These are phyloP conservation scores for Erynnis tages DNA, from an alignment of 2,888 invertebrate species.

Conservation along the genomic window DNA sequence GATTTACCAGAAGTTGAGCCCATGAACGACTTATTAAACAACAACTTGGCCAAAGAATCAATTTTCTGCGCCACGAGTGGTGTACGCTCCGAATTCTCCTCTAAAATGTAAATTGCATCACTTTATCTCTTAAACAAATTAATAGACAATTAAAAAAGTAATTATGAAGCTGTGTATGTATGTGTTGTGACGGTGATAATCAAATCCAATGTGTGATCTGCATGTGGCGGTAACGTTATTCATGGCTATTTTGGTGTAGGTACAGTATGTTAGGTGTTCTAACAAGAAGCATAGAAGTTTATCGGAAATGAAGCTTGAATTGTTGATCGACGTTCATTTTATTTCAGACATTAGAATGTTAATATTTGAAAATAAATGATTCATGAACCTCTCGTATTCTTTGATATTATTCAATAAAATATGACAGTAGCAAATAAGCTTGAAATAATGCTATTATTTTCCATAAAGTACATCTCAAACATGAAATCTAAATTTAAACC, in stretches of 20 bases:
- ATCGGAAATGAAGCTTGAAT: too few species aligned
- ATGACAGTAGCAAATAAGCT: too few species aligned
- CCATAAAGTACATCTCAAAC: too few species aligned
- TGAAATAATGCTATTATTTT: too few species aligned
- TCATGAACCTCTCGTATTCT: too few species aligned
- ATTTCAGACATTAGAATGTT: too few species aligned
- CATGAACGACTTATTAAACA: constrained; percentile 84
- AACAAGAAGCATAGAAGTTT: too few species aligned
- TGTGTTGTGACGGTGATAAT: background rate
- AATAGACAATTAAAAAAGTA: constrained; percentile 8
- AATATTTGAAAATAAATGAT: too few species aligned
- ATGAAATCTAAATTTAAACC: too few species aligned
- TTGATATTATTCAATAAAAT: too few species aligned
- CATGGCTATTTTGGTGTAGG: background rate
- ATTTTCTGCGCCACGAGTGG: constrained; percentile 87
- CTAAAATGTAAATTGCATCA: constrained; percentile 38
- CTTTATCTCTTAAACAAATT: constrained; percentile 10
- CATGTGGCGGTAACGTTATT: background rate
- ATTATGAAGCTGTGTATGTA: constrained; percentile 13
- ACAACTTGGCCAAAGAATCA: constrained; percentile 88
- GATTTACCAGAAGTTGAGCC: constrained; percentile 70
- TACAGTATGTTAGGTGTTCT: too few species aligned
- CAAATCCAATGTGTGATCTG: background rate
- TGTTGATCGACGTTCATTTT: too few species aligned
- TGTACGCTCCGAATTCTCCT: constrained; percentile 80